Percentiles rank a stretch among this genome's conserved stretches.
These are phyloP conservation scores for Drosophila rellima DNA, from an alignment of 2,888 invertebrate genomes.

Conservation along the genomic window DNA sequence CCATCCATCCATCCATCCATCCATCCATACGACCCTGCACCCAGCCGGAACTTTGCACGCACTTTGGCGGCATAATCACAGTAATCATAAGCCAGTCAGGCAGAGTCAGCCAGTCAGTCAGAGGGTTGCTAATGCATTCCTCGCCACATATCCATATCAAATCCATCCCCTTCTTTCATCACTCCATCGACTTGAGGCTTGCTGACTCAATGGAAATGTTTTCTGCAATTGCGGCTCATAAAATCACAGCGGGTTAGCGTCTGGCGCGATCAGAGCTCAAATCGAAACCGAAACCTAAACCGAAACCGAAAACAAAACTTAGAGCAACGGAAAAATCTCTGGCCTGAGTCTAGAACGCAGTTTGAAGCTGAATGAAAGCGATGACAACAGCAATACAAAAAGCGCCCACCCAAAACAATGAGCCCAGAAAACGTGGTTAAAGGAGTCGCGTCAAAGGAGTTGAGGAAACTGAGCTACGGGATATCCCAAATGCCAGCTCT, in stretches of 20 bases:
- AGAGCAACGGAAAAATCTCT: background rate
- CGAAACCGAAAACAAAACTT: constrained; percentile 7
- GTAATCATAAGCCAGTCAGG: constrained; percentile 70
- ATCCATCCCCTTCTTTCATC: constrained; percentile 9
- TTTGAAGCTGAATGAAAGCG: constrained; percentile 43
- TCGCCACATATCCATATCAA: constrained; percentile 14
- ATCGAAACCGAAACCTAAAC: constrained; percentile 11
- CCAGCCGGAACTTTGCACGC: constrained; percentile 47
- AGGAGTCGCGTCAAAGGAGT: constrained; percentile 10
- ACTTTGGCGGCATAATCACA: constrained; percentile 73
- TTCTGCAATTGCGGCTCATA: constrained; percentile 85
- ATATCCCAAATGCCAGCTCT: constrained; percentile 9
- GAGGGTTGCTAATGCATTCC: constrained; percentile 54
- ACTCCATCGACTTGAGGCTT: constrained; percentile 51
- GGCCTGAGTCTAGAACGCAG: constrained; percentile 5
- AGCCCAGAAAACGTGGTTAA: background rate
- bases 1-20: constrained; percentile 24
- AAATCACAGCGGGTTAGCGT: constrained; percentile 83
- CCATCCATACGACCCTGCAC: constrained; percentile 21
- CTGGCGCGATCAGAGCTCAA: constrained; percentile 65
- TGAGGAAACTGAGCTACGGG: constrained; percentile 38
- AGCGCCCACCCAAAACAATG: constrained; percentile 39
- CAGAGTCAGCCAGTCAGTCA: constrained; percentile 17
- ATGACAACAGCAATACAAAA: constrained; percentile 78
- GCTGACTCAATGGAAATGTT: constrained; percentile 83